phyloP scores from a whole-genome alignment of 2,113 vertebrate genomes.

The Hymenochirus boettgeri region DNA sequence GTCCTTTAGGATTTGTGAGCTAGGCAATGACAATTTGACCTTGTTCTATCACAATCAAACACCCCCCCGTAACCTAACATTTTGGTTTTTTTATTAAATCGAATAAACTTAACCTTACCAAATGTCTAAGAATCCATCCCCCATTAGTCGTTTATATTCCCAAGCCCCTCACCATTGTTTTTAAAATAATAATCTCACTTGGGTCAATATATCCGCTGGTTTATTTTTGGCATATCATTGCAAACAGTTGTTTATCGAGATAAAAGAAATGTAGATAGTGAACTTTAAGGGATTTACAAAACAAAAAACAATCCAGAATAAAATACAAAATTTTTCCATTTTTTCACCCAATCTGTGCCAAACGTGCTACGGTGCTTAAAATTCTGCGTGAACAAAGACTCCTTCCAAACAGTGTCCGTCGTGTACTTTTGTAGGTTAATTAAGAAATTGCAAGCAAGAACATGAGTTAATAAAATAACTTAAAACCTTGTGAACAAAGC shows the following conservation, averaged over 20 bases:
- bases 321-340: background rate
- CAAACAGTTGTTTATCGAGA: background rate
- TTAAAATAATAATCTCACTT: no score
- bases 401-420: no score
- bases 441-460: background rate
- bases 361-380: background rate
- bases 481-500: background rate
- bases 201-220: conserved; percentile 16
- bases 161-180: no score
- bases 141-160: no score
- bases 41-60: no score
- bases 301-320: background rate
- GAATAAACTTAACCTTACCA: no score
- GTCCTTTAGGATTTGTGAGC: no score
- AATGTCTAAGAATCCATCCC: no score
- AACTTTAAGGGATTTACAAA: background rate
- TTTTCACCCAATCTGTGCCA: background rate
- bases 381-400: no score
- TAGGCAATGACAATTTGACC: no score
- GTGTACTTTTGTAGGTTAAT: background rate
- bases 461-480: background rate
- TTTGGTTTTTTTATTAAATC: no score
- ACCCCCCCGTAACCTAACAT: no score
- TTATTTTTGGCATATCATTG: conserved; percentile 12
- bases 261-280: background rate